Conservation (phyloP, 2,113 vertebrate species). For the Acanthisitta chloris region DNA sequence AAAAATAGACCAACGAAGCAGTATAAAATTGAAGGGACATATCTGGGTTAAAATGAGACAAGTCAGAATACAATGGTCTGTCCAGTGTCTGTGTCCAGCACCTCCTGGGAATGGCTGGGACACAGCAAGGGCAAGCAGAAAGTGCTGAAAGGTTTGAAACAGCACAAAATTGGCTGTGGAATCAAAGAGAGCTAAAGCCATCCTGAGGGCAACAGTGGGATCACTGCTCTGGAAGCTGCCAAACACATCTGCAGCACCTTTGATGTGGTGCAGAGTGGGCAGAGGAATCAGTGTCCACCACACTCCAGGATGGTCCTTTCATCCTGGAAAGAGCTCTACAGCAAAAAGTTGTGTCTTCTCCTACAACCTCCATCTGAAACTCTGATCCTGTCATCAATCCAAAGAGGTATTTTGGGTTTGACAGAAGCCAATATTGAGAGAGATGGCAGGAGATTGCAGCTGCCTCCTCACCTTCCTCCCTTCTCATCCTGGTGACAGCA, state of each 20-base stretch:
- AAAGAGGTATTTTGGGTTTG: neutral
- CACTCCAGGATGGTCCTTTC: accelerated
- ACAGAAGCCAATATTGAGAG: neutral
- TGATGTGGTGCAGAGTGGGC: accelerated
- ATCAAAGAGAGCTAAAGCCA: neutral
- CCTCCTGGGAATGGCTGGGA: neutral
- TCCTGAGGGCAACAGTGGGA: neutral
- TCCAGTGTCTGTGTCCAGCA: neutral
- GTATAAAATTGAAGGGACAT: neutral
- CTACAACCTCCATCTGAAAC: neutral
- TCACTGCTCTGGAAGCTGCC: neutral
- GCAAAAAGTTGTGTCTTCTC: neutral
- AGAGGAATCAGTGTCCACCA: accelerated
- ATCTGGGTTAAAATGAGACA: accelerated
- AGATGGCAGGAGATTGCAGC: neutral
- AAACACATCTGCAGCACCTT: neutral
- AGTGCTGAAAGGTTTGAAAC: neutral
- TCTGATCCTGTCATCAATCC: neutral
- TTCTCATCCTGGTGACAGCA: neutral
- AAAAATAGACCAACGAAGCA: neutral
- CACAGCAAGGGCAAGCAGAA: neutral
- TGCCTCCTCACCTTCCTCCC: neutral
- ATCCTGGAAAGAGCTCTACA: neutral
- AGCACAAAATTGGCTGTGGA: neutral
- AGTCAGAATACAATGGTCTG: accelerated